These are phyloP conservation scores for Zeuzera pyrina DNA, from an alignment of 2,888 invertebrate genomes.

Conservation along the genomic window DNA sequence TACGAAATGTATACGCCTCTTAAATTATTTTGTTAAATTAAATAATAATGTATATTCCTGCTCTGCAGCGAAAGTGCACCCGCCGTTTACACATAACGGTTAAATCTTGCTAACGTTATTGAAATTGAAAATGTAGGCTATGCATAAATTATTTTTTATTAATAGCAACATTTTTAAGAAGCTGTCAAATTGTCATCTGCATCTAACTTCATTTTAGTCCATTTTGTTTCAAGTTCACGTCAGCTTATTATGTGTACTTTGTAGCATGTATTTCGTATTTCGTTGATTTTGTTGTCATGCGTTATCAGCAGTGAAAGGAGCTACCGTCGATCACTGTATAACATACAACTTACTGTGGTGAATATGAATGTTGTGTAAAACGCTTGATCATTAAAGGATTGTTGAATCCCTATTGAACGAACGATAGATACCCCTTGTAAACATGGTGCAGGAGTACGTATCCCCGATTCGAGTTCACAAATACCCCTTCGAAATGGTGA, in stretches of 20 bases:
- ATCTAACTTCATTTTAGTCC: slow-evolving; percentile 38
- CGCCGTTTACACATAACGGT: too few relatives aligned
- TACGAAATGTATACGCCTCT: too few relatives aligned
- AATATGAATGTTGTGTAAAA: slow-evolving; percentile 50
- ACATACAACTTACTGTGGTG: slow-evolving; percentile 12
- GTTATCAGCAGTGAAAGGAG: slow-evolving; percentile 15
- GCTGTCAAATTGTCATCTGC: slow-evolving; percentile 6
- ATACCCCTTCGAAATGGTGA: slow-evolving; percentile 94
- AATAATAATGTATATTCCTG: too few relatives aligned
- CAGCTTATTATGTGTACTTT: slow-evolving; percentile 25
- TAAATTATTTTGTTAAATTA: too few relatives aligned
- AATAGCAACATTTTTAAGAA: not conserved
- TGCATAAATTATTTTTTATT: too few relatives aligned
- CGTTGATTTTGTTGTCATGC: slow-evolving; percentile 41
- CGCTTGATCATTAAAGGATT: slow-evolving; percentile 29
- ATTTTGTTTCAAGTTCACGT: slow-evolving; percentile 44
- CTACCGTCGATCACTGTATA: not conserved
- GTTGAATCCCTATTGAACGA: slow-evolving; percentile 37
- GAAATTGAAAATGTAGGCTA: too few relatives aligned
- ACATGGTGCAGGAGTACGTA: slow-evolving; percentile 96
- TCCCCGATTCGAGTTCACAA: slow-evolving; percentile 96
- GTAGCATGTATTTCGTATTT: slow-evolving; percentile 35
- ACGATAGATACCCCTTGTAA: slow-evolving; percentile 34
- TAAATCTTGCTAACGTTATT: too few relatives aligned
- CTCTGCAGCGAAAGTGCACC: too few relatives aligned